Conservation (phyloP, 2,797 vertebrate genomes). For the Psittacula derbiana region DNA sequence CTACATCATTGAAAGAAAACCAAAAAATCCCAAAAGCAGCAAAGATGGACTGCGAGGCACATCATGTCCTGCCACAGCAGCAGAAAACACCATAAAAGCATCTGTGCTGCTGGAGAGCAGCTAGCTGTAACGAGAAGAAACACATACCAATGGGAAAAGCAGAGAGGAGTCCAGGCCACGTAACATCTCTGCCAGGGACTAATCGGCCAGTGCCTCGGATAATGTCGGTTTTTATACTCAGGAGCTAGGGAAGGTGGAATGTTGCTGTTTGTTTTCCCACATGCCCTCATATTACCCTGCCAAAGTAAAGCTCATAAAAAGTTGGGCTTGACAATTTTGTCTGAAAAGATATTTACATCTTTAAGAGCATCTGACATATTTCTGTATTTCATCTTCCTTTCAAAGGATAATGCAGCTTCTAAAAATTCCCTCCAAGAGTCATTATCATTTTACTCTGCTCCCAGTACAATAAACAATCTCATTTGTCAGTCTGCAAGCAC, state of each 20-base stretch:
- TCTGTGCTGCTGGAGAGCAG: not conserved
- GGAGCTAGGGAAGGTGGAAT: not conserved
- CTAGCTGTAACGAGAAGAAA: not conserved
- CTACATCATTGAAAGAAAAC: not conserved
- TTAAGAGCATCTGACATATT: not conserved
- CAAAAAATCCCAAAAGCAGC: not conserved
- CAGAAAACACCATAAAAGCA: not conserved
- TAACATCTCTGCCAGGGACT: not conserved
- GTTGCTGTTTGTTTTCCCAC: not conserved
- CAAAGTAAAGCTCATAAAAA: not conserved
- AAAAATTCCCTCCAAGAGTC: not conserved
- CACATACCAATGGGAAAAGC: not conserved
- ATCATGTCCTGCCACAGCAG: not conserved
- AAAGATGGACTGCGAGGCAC: not conserved
- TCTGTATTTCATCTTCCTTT: conserved; percentile 12
- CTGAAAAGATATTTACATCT: not conserved
- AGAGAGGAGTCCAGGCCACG: not conserved
- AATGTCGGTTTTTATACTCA: not conserved
- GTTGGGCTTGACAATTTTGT: not conserved
- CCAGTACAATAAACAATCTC: not conserved
- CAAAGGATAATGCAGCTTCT: not conserved
- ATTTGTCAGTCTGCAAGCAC: not conserved
- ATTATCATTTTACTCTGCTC: not conserved
- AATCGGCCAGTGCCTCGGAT: not conserved
- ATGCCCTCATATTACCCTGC: not conserved